phyloP scores from a whole-genome alignment of 2,113 vertebrate species.

The Siniperca knerii region DNA sequence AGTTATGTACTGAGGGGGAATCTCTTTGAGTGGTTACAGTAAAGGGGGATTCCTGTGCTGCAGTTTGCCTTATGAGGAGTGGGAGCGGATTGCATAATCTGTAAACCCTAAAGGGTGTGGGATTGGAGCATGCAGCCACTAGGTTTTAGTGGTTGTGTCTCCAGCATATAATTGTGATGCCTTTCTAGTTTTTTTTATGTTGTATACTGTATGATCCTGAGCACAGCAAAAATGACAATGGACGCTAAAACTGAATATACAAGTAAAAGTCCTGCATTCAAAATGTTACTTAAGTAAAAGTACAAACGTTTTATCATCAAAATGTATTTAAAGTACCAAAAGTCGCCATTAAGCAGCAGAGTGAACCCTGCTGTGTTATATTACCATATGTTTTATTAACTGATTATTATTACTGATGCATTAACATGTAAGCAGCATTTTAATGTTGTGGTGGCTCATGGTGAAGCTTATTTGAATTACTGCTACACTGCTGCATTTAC shows the following conservation, averaged over 20 bases:
- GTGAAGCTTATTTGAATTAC: too few species aligned
- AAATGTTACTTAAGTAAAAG: not conserved
- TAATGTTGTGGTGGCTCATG: too few species aligned
- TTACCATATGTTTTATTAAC: not conserved
- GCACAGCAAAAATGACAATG: not conserved
- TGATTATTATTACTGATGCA: not conserved
- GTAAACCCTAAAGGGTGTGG: slow-evolving; percentile 1
- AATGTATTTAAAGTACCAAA: not conserved
- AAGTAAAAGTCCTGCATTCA: not conserved
- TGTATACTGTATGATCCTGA: not conserved
- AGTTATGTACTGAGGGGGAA: slow-evolving; percentile 30
- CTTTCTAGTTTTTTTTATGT: not conserved
- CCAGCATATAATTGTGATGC: not conserved
- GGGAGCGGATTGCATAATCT: slow-evolving; percentile 52
- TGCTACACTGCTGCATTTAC: not conserved
- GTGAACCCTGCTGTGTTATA: not conserved
- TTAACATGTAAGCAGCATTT: not conserved
- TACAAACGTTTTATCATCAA: not conserved
- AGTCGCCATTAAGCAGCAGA: not conserved
- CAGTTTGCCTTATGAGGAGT: slow-evolving; percentile 78
- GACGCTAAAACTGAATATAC: not conserved
- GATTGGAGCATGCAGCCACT: not conserved
- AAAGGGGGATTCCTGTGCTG: slow-evolving; percentile 73
- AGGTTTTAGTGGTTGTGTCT: not conserved
- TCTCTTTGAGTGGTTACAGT: slow-evolving; percentile 49